These are phyloP conservation scores for Drosophila kuntzei DNA, from an alignment of 2,888 invertebrate genomes.

Conservation along the genomic window DNA sequence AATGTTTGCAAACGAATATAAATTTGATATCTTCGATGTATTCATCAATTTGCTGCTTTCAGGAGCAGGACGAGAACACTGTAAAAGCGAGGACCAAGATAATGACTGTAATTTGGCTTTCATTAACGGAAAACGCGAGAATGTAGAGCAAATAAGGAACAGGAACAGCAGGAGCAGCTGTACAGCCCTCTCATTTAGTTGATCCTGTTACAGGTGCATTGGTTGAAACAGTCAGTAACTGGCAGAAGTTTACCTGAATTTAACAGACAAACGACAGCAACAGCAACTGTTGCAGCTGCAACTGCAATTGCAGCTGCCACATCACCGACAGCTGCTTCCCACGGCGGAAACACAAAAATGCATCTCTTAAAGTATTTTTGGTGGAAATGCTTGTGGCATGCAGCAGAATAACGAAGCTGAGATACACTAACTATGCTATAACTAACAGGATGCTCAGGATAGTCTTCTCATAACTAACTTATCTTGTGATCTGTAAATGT, in stretches of 20 bases:
- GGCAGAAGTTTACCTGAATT: conserved; percentile 11
- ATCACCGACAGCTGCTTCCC: conserved; percentile 36
- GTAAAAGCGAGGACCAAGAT: conserved; percentile 28
- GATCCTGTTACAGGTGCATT: conserved; percentile 32
- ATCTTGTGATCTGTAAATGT: too few species aligned
- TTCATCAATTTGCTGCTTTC: conserved; percentile 33
- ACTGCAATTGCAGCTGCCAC: conserved; percentile 28
- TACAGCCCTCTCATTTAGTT: neutral
- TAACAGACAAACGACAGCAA: conserved; percentile 11
- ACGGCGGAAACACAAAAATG: conserved; percentile 52
- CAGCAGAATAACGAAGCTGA: neutral
- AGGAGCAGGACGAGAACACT: conserved; percentile 9
- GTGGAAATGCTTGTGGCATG: conserved; percentile 7
- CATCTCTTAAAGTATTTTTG: conserved; percentile 42
- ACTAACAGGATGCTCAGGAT: too few species aligned
- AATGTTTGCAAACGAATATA: conserved; percentile 13
- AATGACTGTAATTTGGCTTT: conserved; percentile 36
- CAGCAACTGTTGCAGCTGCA: conserved; percentile 16
- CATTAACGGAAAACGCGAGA: conserved; percentile 37
- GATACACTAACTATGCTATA: conserved; percentile 23
- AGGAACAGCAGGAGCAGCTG: neutral
- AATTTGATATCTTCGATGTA: conserved; percentile 24
- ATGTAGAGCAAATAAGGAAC: neutral
- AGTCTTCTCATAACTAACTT: too few species aligned
- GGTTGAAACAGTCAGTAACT: neutral